Evolutionary conservation across 2,797 vertebrate genomes (phyloP).

Genomic region (Pseudomugil gertrudae): DNA sequence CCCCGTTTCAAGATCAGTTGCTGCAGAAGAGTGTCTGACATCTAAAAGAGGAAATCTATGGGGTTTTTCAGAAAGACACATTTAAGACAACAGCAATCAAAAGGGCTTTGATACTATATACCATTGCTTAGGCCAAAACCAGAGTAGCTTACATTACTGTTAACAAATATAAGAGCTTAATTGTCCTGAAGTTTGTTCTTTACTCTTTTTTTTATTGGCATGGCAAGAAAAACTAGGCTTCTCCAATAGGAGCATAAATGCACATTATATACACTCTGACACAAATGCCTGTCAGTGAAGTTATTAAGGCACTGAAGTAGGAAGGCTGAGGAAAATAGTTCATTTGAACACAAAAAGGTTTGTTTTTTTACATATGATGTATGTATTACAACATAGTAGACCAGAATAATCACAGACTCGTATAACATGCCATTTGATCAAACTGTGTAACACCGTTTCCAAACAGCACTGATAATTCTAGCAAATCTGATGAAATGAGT

Average conservation of each 20-base stretch:
- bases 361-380: slow-evolving; percentile 18
- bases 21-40: slow-evolving; percentile 1
- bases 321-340: slow-evolving; percentile 40
- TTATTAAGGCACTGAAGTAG: slow-evolving; percentile 80
- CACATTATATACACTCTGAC: slow-evolving; percentile 63
- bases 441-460: slow-evolving; percentile 33
- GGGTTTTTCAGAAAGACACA: slow-evolving; percentile 12
- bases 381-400: slow-evolving; percentile 27
- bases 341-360: slow-evolving; percentile 28
- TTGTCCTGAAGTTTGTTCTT: slow-evolving; percentile 61
- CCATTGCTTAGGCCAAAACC: slow-evolving; percentile 41
- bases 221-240: slow-evolving; percentile 58
- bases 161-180: slow-evolving; percentile 61
- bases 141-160: slow-evolving; percentile 70
- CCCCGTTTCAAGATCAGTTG: slow-evolving; percentile 13
- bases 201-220: slow-evolving; percentile 59
- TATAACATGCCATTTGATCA: slow-evolving; percentile 12
- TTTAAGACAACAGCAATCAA: slow-evolving; percentile 35
- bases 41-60: slow-evolving; percentile 1
- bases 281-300: slow-evolving; percentile 59
- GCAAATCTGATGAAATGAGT: slow-evolving; percentile 22
- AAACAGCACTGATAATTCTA: slow-evolving; percentile 22
- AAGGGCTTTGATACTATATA: slow-evolving; percentile 39
- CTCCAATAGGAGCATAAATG: slow-evolving; percentile 56
- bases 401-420: slow-evolving; percentile 26